Base-by-base conservation (phyloP, 1,140 invertebrate species). In the Diprion similis region DNA sequence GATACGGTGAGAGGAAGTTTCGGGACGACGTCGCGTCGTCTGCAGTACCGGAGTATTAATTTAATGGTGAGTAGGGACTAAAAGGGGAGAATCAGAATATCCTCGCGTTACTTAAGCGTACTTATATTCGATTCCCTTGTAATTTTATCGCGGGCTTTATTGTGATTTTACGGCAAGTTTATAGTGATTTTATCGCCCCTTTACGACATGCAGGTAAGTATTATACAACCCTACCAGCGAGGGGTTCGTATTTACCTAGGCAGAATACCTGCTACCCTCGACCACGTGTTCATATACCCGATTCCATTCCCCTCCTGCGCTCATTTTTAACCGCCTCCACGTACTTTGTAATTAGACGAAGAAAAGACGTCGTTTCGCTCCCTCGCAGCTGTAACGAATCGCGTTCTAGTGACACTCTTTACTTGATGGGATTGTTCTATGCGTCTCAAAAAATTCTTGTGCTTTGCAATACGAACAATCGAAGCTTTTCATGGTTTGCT, bases 121-220 rank as follows among this genome's bases (percentile, higher is more conserved):
- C 51, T 59, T 59, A 59, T 59, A 59, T 59, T 59, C 51, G 51
- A 59, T 59, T 59, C 8, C 51, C 51, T 59, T 59, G 51, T 59
- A 59, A 59, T 59, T 59, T 59, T 59, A 59, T 59, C 51, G 51
- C 8, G 51, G 51, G 11, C n/a, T 59, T 59, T 59, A 59, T 59
- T 59, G 51, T 59, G 51, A 59, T 59, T 59, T 59, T 59, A 59
- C n/a, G 51, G 8, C 51, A 59, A 59, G 6, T 59, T 59, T 59
- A 59, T 59, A 59, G 51, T 59, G 51, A 59, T 59, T 59, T 59
- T 59, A 59, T 59, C 51, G 51, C 51, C 8, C 51, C n/a, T 59
- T 59, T 59, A 59, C 51, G 51, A 59, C 51, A 59, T 17, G n/a
- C 51, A 59, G 51, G 51, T 37, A 37, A 6, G 24, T 59, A 59